Conservation (phyloP, 2,797 vertebrate species). For the Enteromius treurensis region DNA sequence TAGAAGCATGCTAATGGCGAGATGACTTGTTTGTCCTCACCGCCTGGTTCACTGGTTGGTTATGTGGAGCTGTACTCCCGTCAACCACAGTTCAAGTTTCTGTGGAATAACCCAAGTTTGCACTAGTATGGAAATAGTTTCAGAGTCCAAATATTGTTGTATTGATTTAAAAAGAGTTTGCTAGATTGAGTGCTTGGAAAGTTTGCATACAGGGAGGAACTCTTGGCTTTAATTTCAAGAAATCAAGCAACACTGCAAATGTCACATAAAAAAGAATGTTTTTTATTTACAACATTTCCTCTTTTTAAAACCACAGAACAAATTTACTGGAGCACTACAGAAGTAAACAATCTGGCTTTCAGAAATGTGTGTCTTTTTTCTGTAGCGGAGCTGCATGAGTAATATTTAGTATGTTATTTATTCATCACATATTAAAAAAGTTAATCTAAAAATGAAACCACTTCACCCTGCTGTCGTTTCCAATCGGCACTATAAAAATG, state of each 20-base stretch:
- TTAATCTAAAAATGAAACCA: neutral
- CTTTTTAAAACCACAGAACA: neutral
- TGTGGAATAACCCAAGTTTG: constrained; percentile 15
- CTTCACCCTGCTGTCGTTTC: neutral
- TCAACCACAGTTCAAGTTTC: constrained; percentile 16
- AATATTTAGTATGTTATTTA: neutral
- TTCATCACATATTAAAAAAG: neutral
- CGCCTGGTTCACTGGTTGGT: neutral
- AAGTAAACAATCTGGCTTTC: neutral
- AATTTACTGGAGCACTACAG: neutral
- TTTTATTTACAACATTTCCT: neutral
- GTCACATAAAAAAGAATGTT: constrained; percentile 1
- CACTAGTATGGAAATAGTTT: constrained; percentile 12
- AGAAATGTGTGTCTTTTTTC: neutral
- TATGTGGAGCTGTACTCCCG: neutral
- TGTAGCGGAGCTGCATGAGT: neutral
- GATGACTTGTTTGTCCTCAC: neutral
- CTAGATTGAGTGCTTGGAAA: neutral
- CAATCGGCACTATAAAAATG: neutral
- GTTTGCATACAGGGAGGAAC: constrained; percentile 20
- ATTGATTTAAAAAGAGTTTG: constrained; percentile 4
- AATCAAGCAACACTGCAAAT: constrained; percentile 9
- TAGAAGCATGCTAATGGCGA: constrained; percentile 9
- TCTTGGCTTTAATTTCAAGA: constrained; percentile 22
- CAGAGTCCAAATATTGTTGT: constrained; percentile 21